Percentiles rank a stretch among this genome's conserved stretches.
Evolutionary conservation across 2,888 invertebrate species (phyloP).

Genomic region (Cinara cedri): DNA sequence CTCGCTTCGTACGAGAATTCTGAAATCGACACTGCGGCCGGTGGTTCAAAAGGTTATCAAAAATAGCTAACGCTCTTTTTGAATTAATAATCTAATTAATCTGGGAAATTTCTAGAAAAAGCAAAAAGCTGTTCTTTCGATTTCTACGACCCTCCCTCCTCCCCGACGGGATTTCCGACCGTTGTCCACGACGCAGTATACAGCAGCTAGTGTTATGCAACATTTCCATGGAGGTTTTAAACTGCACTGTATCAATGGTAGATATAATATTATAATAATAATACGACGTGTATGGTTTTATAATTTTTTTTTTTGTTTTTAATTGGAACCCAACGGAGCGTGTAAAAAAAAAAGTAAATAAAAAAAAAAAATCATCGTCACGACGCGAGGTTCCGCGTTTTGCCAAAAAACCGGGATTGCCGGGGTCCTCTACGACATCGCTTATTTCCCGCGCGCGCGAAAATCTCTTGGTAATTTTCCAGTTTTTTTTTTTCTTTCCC

Average conservation of each 20-base stretch:
- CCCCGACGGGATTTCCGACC: no score
- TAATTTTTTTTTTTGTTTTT: background rate
- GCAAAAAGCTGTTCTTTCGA: no score
- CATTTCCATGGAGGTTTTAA: background rate
- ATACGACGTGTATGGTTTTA: background rate
- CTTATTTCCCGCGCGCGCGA: slow-evolving; percentile 17
- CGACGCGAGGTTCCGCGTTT: slow-evolving; percentile 2
- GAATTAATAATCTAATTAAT: no score
- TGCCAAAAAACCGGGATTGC: slow-evolving; percentile 26
- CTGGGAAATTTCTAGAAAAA: no score
- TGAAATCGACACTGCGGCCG: no score
- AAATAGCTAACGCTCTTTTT: no score
- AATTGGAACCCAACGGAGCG: slow-evolving; percentile 22
- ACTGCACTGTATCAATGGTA: no score
- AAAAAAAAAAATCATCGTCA: background rate
- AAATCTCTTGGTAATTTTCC: slow-evolving; percentile 49
- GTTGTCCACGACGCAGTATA: no score
- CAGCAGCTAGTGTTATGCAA: no score
- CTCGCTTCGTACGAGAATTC: no score
- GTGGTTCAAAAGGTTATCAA: no score
- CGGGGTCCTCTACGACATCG: background rate
- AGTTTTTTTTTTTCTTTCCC: slow-evolving; percentile 2
- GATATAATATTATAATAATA: background rate
- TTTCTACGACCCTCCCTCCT: no score
- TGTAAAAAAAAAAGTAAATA: slow-evolving; percentile 2